Base-by-base conservation (phyloP, 2,888 invertebrate genomes). In the Sesia bembeciformis region DNA sequence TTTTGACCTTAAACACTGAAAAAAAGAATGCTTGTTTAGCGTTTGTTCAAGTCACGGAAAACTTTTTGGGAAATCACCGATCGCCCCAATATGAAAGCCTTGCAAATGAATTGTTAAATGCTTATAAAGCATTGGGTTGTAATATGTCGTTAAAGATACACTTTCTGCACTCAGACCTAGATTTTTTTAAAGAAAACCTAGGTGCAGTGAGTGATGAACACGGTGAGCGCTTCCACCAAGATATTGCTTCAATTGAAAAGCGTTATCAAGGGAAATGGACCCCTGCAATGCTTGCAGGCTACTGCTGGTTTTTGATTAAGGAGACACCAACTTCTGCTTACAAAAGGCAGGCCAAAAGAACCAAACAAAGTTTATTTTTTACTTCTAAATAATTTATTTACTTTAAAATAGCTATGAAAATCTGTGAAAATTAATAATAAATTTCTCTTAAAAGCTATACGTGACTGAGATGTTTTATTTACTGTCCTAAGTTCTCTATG, bases 151-250 rank as follows among this genome's bases (percentile, higher is more conserved):
- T 71, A 5, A 74, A 78, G 60, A 57, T 75, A n/a, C 72, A 76
- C 60, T 74, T 70, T 60, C 62, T 78, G 43, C 57, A 72, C 58
- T 68, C 61, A 40, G 72, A 78, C 58, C 53, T 78, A 42, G 66
- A 74, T 57, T 65, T 63, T 56, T 80, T 79, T 62, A 72, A 73
- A 7, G 62, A 70, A 61, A 80, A 78, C 63, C 60, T 70, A 49
- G 73, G 70, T 53, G 67, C 59, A 54, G 60, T 66, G 40, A 73
- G 72, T 57, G 73, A 75, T 55, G 71, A 76, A 56, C 76, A 77
- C 41, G 68, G 71, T 40, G 74, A 77, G 63, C 58, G 75, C 39
- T 79, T 78, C 56, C 76, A 78, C 58, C 75, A 75, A 56, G 75
- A 77, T 54, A 67, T 74, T 56, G 62, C 61, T 52, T 58, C 57